Percentiles rank a stretch among this genome's conserved stretches.
Conservation (phyloP, 2,113 vertebrate species). For the Chiloscyllium plagiosum region DNA sequence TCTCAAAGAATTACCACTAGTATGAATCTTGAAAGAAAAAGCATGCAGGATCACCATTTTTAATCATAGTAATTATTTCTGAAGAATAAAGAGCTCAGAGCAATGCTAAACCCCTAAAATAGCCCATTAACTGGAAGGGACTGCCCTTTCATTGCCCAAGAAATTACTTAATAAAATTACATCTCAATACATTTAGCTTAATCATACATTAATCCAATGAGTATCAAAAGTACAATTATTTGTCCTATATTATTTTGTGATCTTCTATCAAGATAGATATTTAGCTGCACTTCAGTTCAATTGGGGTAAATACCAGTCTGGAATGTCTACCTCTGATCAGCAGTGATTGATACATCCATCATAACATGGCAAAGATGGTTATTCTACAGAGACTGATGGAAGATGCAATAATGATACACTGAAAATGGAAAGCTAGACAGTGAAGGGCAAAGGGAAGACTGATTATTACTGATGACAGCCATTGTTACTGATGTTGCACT, state of each 20-base stretch:
- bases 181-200: background rate
- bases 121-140: background rate
- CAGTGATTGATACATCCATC: constrained; percentile 14
- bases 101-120: background rate
- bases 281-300: background rate
- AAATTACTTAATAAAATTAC: background rate
- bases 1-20: too few species aligned
- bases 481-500: background rate
- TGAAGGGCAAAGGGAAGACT: background rate
- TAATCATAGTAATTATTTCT: background rate
- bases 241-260: background rate
- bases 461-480: background rate
- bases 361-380: background rate
- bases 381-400: background rate
- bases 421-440: background rate
- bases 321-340: background rate
- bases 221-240: background rate
- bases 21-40: background rate
- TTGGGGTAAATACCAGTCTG: background rate
- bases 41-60: background rate
- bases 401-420: background rate
- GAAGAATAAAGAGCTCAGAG: background rate
- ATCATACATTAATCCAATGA: background rate
- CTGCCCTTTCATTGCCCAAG: background rate
- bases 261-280: background rate